Evolutionary conservation across 2,113 vertebrate species (phyloP), one percentile per base, ranked within the genome.

Genomic region (Antechinus stuartii): DNA sequence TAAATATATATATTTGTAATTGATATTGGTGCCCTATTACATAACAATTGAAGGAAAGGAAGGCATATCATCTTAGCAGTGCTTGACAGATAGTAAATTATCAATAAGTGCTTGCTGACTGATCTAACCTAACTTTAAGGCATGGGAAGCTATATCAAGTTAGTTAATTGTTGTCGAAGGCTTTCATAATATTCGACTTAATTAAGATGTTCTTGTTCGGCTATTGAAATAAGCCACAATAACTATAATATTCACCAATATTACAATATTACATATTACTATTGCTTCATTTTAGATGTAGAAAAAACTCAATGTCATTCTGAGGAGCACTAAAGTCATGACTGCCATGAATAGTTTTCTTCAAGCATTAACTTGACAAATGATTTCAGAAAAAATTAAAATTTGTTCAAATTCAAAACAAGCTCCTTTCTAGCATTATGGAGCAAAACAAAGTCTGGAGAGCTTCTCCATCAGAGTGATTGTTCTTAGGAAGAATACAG

Each of bases 401-500:
- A 76, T 7, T 3, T n/a, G 35, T 76, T 76, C 4, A n/a, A 76
- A 76, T 76, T 76, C n/a, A 76, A 76, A 76, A 76, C 61, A n/a
- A 76, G 16, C 19, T 68, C 61, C 30, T 19, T 68, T 35, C 61
- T n/a, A 68, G 30, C 12, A 35, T 16, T 19, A n/a, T 76, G 35
- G 14, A n/a, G 61, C 16, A n/a, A 19, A n/a, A n/a, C 4, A 76
- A 76, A 76, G n/a, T 19, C 35, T 76, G 61, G 61, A 68, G 54
- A 55, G 61, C 16, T 76, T 76, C 61, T 4, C 30, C 35, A 94
- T 91, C 3, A 96, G 76, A 96, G 90, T 92, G 61, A 55, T 54
- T 30, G 11, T 90, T 97, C 93, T 93, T 94, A 92, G 56, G 54
- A 91, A 96, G 53, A 56, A n/a, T 47, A 76, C 3, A 8, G n/a